phyloP scores from a whole-genome alignment of 2,888 invertebrate genomes.

The Amblyjoppa proteus region DNA sequence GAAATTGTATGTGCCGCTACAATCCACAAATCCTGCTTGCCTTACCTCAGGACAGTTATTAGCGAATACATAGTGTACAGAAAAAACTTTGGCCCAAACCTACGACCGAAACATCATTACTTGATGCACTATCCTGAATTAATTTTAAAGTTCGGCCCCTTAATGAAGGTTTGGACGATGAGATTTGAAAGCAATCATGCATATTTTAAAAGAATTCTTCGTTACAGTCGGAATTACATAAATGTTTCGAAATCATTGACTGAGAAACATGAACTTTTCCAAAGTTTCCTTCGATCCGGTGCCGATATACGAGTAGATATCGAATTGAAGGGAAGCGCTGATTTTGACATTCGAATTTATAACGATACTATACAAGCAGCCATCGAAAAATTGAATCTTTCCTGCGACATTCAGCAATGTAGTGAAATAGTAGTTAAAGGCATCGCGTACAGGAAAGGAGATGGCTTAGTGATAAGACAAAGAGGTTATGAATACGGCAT shows the following conservation, averaged over 20 bases:
- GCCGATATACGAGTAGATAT: slow-evolving; percentile 40
- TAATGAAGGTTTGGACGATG: slow-evolving; percentile 67
- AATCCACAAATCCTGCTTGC: slow-evolving; percentile 46
- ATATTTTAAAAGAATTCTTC: slow-evolving; percentile 67
- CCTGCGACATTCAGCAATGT: slow-evolving; percentile 34
- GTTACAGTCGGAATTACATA: slow-evolving; percentile 64
- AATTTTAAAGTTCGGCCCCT: slow-evolving; percentile 64
- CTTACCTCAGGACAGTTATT: slow-evolving; percentile 43
- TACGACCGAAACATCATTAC: slow-evolving; percentile 69
- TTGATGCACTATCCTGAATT: slow-evolving; percentile 60
- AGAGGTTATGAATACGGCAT: slow-evolving; percentile 49
- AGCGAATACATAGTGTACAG: slow-evolving; percentile 46
- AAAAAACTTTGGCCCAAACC: slow-evolving; percentile 30
- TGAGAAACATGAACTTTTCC: slow-evolving; percentile 61
- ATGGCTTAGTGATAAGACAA: slow-evolving; percentile 50
- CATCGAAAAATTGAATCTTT: slow-evolving; percentile 6
- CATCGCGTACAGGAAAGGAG: slow-evolving; percentile 41
- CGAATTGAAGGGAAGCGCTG: slow-evolving; percentile 19
- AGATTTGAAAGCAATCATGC: slow-evolving; percentile 72
- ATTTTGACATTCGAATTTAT: slow-evolving; percentile 39
- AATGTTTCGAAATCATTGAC: slow-evolving; percentile 61
- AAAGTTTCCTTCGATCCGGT: slow-evolving; percentile 58
- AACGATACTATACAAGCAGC: slow-evolving; percentile 38
- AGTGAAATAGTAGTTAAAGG: slow-evolving; percentile 43
- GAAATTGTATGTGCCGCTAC: slow-evolving; percentile 58